Base-by-base conservation (phyloP, 2,888 invertebrate genomes). In the Epinotia brunnichana region DNA sequence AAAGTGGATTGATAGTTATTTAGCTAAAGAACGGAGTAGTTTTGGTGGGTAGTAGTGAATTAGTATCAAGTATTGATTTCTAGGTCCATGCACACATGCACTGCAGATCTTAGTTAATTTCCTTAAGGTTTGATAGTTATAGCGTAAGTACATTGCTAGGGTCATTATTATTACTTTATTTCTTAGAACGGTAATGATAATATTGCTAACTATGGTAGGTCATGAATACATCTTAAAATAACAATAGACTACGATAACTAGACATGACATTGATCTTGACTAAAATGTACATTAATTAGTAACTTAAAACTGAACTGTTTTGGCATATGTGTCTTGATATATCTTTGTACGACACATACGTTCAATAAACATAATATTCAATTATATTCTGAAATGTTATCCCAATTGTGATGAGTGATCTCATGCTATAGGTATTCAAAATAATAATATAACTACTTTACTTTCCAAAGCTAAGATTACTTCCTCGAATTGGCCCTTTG, bases 241-340 rank as follows among this genome's bases (percentile, higher is more conserved):
- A 48, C n/a, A 48, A 48, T n/a, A n/a, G 15, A 48, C n/a, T 48
- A n/a, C n/a, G n/a, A 48, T n/a, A 48, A 48, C 48, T 48, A n/a
- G n/a, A 48, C 5, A 13, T 48, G n/a, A 48, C n/a, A 48, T n/a
- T 48, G 5, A n/a, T 48, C 3, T 7, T 48, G 48, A 13, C 5
- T 4, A 48, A 44, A 44, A 15, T 44, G 3, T 15, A 48, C 7
- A 48, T 48, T n/a, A n/a, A 48, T 48, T 15, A 5, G 48, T 48
- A 48, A 48, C 48, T 44, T 48, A 48, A 41, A 41, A 48, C 15
- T 48, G n/a, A n/a, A n/a, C n/a, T n/a, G n/a, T n/a, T n/a, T n/a
- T n/a, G n/a, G n/a, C n/a, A n/a, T n/a, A n/a, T 4, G 4, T 29
- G 4, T 35, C 35, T 29, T 29, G 29, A 7, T 29, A 5, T 0